These are phyloP conservation scores for Tyrannus savana DNA, from an alignment of 2,113 vertebrate genomes.

Conservation along the genomic window DNA sequence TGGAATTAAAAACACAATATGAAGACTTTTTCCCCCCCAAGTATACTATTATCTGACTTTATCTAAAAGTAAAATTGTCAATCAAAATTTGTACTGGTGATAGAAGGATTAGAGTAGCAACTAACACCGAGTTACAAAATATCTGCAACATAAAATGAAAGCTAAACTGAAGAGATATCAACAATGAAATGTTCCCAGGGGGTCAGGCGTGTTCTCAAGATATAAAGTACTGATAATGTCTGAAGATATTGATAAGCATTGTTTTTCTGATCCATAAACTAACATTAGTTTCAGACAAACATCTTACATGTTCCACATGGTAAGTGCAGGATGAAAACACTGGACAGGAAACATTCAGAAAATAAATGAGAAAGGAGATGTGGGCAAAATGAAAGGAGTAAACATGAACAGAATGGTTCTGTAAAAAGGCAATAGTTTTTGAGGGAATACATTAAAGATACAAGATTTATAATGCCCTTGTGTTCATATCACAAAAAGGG, in stretches of 20 bases:
- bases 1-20: slow-evolving; percentile 81
- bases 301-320: background rate
- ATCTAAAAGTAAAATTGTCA: slow-evolving; percentile 74
- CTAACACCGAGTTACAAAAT: background rate
- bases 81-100: slow-evolving; percentile 54
- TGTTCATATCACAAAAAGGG: background rate
- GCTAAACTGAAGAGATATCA: slow-evolving; percentile 7
- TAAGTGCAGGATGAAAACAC: background rate
- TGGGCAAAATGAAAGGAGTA: background rate
- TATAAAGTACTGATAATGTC: background rate
- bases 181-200: slow-evolving; percentile 32
- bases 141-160: slow-evolving; percentile 46
- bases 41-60: slow-evolving; percentile 72
- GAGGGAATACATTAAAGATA: background rate
- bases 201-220: background rate
- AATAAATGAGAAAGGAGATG: background rate
- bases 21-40: slow-evolving; percentile 61
- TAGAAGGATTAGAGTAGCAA: slow-evolving; percentile 51
- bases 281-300: background rate
- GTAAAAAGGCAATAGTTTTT: background rate
- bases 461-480: background rate
- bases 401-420: background rate
- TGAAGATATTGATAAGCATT: slow-evolving; percentile 40
- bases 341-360: background rate
- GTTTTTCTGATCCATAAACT: slow-evolving; percentile 6